Evolutionary conservation across 2,113 vertebrate genomes (phyloP).

Genomic region (Triplophysa tibetana): DNA sequence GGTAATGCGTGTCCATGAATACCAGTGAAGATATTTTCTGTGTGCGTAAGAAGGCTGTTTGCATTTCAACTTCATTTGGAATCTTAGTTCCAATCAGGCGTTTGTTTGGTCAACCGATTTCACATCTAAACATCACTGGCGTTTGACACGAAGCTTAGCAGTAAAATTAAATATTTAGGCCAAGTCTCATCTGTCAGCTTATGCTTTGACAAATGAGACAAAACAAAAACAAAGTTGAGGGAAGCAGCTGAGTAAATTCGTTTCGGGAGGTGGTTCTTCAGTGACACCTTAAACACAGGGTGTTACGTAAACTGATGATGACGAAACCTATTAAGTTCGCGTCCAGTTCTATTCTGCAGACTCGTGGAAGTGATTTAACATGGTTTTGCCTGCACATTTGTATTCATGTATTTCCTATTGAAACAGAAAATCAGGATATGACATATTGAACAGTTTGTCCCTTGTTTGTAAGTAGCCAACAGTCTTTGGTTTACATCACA

Average conservation of each 20-base stretch:
- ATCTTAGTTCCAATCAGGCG: slow-evolving; percentile 3
- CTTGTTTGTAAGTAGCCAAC: not conserved
- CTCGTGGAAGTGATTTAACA: no score
- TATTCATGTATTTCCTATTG: no score
- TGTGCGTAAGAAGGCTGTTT: not conserved
- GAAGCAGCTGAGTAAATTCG: slow-evolving; percentile 13
- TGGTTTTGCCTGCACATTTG: no score
- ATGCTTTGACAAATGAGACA: slow-evolving; percentile 14
- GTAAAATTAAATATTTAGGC: slow-evolving; percentile 24
- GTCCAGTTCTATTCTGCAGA: no score
- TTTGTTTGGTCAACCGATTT: slow-evolving; percentile 25
- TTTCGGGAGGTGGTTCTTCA: slow-evolving; percentile 4
- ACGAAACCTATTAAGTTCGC: not conserved
- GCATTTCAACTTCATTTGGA: not conserved
- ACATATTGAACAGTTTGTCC: no score
- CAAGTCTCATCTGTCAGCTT: slow-evolving; percentile 24
- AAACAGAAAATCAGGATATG: no score
- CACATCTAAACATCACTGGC: not conserved
- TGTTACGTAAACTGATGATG: not conserved
- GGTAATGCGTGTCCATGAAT: not conserved
- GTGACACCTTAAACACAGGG: not conserved
- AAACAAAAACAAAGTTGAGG: slow-evolving; percentile 26
- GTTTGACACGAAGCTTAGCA: not conserved
- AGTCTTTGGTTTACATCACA: no score
- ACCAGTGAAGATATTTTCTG: not conserved